phyloP scores from a whole-genome alignment of 2,113 vertebrate species.

The Salvelinus namaycush region DNA sequence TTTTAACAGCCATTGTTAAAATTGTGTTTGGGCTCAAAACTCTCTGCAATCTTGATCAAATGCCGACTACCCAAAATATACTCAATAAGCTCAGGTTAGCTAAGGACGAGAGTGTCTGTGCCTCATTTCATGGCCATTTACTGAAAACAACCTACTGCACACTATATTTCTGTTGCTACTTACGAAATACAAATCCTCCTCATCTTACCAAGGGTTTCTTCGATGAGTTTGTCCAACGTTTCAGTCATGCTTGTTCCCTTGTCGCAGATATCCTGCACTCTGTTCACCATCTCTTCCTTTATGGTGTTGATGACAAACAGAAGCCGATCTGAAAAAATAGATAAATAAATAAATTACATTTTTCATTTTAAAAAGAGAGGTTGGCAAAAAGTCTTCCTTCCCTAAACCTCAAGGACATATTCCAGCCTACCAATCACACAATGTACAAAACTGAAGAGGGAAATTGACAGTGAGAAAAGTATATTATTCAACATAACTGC shows the following conservation, averaged over 20 bases:
- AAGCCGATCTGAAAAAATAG: conserved; percentile 81
- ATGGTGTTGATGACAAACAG: conserved; percentile 98
- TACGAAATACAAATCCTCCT: too few relatives aligned
- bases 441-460: too few relatives aligned
- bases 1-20: neutral
- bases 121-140: neutral
- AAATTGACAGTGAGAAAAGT: too few relatives aligned
- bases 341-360: too few relatives aligned
- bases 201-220: conserved; percentile 91
- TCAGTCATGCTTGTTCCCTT: conserved; percentile 89
- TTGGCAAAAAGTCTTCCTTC: too few relatives aligned
- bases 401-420: too few relatives aligned
- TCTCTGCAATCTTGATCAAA: too few relatives aligned
- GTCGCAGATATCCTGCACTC: conserved; percentile 86
- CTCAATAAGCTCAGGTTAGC: neutral
- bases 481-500: too few relatives aligned
- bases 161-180: too few relatives aligned
- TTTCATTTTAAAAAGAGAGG: too few relatives aligned
- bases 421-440: too few relatives aligned
- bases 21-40: neutral
- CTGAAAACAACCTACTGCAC: neutral
- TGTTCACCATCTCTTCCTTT: conserved; percentile 95
- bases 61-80: too few relatives aligned
- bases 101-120: neutral
- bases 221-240: conserved; percentile 89